phyloP scores from a whole-genome alignment of 2,888 invertebrate species.

The Trachelus troglodyta region DNA sequence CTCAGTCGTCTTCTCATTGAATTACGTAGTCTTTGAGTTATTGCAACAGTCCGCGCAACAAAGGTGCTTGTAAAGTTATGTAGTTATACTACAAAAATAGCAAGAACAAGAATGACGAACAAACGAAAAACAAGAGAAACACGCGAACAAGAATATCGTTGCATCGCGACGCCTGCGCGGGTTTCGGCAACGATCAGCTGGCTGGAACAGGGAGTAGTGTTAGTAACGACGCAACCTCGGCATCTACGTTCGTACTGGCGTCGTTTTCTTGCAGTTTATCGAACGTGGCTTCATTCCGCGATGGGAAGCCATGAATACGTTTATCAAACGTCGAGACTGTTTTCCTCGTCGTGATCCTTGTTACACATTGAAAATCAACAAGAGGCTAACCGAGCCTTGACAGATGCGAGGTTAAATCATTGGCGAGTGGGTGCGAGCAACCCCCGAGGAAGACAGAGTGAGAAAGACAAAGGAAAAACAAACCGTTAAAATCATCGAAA shows the following conservation, averaged over 20 bases:
- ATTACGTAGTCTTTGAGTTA: background rate
- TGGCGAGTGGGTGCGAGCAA: background rate
- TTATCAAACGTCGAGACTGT: background rate
- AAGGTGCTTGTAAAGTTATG: background rate
- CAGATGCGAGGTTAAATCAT: background rate
- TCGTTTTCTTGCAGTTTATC: background rate
- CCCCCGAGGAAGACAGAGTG: too few relatives aligned
- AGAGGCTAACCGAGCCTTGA: background rate
- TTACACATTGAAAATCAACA: background rate
- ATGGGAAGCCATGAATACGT: background rate
- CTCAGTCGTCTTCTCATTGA: background rate
- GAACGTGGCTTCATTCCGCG: background rate
- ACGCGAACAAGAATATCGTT: background rate
- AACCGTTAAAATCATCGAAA: background rate
- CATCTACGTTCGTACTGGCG: conserved; percentile 26
- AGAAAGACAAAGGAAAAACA: background rate
- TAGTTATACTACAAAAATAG: background rate
- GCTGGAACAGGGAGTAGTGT: conserved; percentile 35
- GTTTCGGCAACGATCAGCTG: conserved; percentile 62
- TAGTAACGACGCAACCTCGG: conserved; percentile 28
- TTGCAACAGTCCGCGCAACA: background rate
- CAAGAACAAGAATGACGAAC: background rate
- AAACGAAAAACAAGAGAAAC: background rate
- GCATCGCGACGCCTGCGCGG: conserved; percentile 59
- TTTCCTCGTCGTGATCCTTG: background rate